Percentiles rank a stretch among this genome's conserved stretches.
Evolutionary conservation across 2,888 invertebrate genomes (phyloP).

Genomic region (Drosophila meridiana): DNA sequence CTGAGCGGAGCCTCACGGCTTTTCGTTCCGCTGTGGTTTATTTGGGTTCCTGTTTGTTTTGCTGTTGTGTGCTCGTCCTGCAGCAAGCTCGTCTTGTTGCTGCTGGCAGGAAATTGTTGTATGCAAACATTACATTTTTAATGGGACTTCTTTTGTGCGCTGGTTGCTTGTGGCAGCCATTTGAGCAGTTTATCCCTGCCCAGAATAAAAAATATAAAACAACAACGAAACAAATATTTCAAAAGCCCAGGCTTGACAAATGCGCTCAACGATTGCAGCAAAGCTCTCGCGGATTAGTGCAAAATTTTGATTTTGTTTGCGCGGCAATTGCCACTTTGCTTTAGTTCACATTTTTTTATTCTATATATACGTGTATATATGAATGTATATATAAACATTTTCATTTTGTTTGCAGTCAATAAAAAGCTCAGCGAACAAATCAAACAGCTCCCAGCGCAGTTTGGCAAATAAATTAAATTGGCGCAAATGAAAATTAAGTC

Average conservation of each 20-base stretch:
- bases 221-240: neutral
- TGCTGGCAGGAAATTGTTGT: conserved; percentile 66
- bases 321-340: conserved; percentile 32
- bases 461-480: conserved; percentile 40
- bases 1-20: conserved; percentile 25
- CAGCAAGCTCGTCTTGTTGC: conserved; percentile 49
- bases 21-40: conserved; percentile 35
- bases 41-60: conserved; percentile 28
- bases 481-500: neutral
- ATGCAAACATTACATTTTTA: conserved; percentile 76
- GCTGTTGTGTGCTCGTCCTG: conserved; percentile 14
- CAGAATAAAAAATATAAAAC: neutral
- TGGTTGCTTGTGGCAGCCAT: conserved; percentile 16
- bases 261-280: conserved; percentile 17
- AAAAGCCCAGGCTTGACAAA: conserved; percentile 8
- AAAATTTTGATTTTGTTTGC: conserved; percentile 35
- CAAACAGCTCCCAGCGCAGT: conserved; percentile 50
- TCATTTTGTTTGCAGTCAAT: conserved; percentile 25
- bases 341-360: neutral
- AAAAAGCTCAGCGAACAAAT: conserved; percentile 28
- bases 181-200: conserved; percentile 26
- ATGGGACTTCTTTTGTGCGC: conserved; percentile 43
- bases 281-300: conserved; percentile 32
- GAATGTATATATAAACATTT: neutral
- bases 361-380: neutral